phyloP scores from a whole-genome alignment of 1,140 invertebrate genomes.

The Euwallacea similis region DNA sequence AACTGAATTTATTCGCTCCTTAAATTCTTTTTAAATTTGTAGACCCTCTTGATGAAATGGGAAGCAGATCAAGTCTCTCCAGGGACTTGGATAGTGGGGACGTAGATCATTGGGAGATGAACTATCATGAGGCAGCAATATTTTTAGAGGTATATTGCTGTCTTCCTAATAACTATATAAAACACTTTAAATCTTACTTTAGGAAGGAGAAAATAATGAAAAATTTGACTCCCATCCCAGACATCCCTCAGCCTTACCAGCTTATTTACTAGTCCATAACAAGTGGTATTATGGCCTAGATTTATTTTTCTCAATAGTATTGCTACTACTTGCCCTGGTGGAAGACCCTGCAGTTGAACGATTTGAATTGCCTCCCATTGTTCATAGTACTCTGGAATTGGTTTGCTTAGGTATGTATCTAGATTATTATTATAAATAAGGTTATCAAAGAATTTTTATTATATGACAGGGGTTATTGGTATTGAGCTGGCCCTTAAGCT shows the following conservation, averaged over 20 bases:
- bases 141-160: constrained; percentile 66
- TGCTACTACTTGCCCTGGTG: constrained; percentile 78
- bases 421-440: background rate
- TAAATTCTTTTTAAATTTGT: background rate
- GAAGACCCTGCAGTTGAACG: constrained; percentile 77
- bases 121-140: constrained; percentile 88
- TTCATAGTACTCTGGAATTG: constrained; percentile 84
- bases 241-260: constrained; percentile 79
- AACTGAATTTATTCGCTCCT: background rate
- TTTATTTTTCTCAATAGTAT: constrained; percentile 73
- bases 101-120: constrained; percentile 77
- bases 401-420: constrained; percentile 60
- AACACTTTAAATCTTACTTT: constrained; percentile 10
- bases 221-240: constrained; percentile 89
- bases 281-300: constrained; percentile 86
- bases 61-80: constrained; percentile 52
- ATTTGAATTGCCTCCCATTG: constrained; percentile 67
- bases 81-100: constrained; percentile 44
- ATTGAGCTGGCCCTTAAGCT: constrained; percentile 80
- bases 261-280: constrained; percentile 87
- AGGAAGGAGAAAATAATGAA: constrained; percentile 92
- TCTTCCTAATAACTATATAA: background rate
- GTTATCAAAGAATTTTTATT: background rate
- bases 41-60: constrained; percentile 53
- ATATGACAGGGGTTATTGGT: constrained; percentile 63